Conservation (phyloP, 2,113 vertebrate genomes). For the Microcebus murinus region DNA sequence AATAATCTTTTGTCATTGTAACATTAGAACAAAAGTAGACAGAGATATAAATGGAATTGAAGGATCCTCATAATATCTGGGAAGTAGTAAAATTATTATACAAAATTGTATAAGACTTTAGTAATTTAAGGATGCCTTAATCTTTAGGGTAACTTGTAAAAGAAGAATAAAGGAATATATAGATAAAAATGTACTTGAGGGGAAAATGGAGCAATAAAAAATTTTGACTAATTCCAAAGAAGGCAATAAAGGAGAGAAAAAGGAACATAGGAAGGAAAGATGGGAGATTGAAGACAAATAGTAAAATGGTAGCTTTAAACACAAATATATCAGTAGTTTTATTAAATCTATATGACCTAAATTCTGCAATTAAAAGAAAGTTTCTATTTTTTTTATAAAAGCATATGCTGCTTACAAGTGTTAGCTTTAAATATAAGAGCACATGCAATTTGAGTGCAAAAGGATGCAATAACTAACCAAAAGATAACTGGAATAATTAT, state of each 20-base stretch:
- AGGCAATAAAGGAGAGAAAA: not conserved
- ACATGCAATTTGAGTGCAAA: not conserved
- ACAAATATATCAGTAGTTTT: not conserved
- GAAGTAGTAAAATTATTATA: not conserved
- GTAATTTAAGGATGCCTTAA: not conserved
- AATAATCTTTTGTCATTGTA: not conserved
- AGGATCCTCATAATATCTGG: not conserved
- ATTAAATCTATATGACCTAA: not conserved
- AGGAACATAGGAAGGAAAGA: not conserved
- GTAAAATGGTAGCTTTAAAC: not conserved
- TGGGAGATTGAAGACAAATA: not conserved
- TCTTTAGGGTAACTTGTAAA: not conserved
- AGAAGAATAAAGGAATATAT: not conserved
- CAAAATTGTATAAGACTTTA: not conserved
- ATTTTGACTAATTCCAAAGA: not conserved
- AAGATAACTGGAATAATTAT: not conserved
- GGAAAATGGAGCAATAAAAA: not conserved
- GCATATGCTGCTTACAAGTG: not conserved
- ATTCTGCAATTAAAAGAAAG: not conserved
- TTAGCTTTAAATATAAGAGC: not conserved
- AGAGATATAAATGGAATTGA: not conserved
- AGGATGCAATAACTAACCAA: not conserved
- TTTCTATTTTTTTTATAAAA: slow-evolving; percentile 1
- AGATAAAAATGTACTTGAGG: not conserved
- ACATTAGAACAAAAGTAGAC: not conserved